Conservation (phyloP, 2,797 vertebrate species). For the Danio jaintianensis region DNA sequence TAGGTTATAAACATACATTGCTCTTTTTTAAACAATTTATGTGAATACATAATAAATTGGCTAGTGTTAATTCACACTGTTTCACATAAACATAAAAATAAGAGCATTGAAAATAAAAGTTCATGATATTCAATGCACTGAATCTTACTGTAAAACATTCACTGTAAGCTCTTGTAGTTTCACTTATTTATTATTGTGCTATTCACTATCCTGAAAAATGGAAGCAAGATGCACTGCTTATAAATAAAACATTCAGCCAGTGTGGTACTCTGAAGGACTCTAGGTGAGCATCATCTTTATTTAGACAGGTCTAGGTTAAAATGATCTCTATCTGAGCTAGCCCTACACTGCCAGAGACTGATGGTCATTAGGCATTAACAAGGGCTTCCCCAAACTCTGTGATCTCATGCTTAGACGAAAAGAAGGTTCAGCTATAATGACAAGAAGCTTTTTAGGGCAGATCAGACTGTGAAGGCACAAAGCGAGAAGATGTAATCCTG, state of each 20-base stretch:
- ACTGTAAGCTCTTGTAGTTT: background rate
- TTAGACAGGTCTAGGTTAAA: background rate
- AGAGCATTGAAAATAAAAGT: too few relatives aligned
- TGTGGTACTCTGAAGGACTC: background rate
- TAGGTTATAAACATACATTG: background rate
- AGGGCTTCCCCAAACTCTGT: conserved; percentile 29
- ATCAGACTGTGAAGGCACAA: background rate
- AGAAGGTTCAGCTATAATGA: conserved; percentile 8
- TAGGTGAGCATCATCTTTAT: background rate
- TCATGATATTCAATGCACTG: background rate
- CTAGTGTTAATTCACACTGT: background rate
- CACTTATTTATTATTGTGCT: background rate
- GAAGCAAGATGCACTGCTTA: background rate
- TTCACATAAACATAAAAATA: too few relatives aligned
- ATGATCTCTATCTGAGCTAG: background rate
- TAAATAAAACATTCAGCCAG: background rate
- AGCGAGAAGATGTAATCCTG: conserved; percentile 6
- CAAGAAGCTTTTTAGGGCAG: conserved; percentile 4
- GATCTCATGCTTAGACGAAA: background rate
- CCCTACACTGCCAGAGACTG: background rate
- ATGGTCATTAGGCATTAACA: background rate
- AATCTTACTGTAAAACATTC: background rate
- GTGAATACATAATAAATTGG: background rate
- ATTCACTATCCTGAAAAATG: background rate
- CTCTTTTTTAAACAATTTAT: background rate